Conservation (phyloP, 2,113 vertebrate species). For the Callorhinus ursinus region DNA sequence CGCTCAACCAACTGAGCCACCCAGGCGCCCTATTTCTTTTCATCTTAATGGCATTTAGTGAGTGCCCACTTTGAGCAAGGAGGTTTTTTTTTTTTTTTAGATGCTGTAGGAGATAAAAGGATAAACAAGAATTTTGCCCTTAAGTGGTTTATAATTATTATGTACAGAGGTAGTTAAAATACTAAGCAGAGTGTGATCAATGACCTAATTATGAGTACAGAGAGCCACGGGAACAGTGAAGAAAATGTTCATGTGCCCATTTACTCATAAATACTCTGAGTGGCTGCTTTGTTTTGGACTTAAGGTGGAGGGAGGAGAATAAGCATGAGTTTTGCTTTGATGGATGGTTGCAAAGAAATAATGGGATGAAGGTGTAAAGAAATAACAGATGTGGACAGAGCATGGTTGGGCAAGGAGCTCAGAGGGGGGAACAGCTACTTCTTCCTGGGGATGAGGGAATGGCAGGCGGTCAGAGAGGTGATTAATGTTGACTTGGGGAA, state of each 20-base stretch:
- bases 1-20: too few species aligned
- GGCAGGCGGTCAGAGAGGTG: neutral
- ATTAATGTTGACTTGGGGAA: neutral
- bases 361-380: neutral
- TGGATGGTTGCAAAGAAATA: neutral
- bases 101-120: neutral
- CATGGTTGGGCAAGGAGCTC: neutral
- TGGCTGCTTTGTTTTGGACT: neutral
- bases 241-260: neutral
- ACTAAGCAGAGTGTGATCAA: neutral
- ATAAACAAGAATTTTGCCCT: neutral
- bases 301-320: neutral
- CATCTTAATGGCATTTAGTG: neutral
- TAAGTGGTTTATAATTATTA: conserved; percentile 8
- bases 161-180: neutral
- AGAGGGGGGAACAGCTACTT: neutral
- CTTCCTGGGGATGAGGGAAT: neutral
- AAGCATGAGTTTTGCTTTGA: neutral
- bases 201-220: neutral
- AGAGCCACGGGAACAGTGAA: neutral
- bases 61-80: neutral
- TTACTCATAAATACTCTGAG: neutral
- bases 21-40: neutral
- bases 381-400: neutral
- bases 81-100: neutral